These are phyloP conservation scores for Linnaemya vulpina DNA, from an alignment of 2,888 invertebrate species.

Conservation along the genomic window DNA sequence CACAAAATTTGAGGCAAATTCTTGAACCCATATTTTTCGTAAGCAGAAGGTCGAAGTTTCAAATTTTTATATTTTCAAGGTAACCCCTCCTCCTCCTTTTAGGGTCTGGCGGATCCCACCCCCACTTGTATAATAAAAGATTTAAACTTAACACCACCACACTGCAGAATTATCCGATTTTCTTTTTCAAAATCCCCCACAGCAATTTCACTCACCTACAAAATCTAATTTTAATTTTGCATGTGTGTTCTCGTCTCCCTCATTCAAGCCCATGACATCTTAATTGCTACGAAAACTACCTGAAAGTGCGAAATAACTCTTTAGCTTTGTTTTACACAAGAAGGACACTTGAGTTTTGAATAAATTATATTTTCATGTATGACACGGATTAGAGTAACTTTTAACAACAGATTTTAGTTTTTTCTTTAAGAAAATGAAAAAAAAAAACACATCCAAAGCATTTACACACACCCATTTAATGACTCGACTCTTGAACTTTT, in stretches of 20 bases:
- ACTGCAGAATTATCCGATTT: too few species aligned
- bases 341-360: slow-evolving; percentile 18
- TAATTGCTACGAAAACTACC: not conserved
- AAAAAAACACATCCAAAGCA: not conserved
- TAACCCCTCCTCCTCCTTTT: too few species aligned
- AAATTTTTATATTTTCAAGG: too few species aligned
- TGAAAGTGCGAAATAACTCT: slow-evolving; percentile 7
- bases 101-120: too few species aligned
- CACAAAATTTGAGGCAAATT: too few species aligned
- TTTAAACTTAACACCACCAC: too few species aligned
- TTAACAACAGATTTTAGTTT: slow-evolving; percentile 1
- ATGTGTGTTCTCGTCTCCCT: not conserved
- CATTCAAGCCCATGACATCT: not conserved
- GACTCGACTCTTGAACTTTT: not conserved
- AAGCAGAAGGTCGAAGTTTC: too few species aligned
- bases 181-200: too few species aligned
- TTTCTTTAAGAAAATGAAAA: too few species aligned
- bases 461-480: slow-evolving; percentile 3
- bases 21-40: too few species aligned
- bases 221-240: not conserved
- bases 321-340: not conserved
- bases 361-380: slow-evolving; percentile 44
- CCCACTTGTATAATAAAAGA: too few species aligned
- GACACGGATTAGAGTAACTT: slow-evolving; percentile 10
- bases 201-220: not conserved